Conservation (phyloP, 2,888 invertebrate genomes). For the Eulithis testata region DNA sequence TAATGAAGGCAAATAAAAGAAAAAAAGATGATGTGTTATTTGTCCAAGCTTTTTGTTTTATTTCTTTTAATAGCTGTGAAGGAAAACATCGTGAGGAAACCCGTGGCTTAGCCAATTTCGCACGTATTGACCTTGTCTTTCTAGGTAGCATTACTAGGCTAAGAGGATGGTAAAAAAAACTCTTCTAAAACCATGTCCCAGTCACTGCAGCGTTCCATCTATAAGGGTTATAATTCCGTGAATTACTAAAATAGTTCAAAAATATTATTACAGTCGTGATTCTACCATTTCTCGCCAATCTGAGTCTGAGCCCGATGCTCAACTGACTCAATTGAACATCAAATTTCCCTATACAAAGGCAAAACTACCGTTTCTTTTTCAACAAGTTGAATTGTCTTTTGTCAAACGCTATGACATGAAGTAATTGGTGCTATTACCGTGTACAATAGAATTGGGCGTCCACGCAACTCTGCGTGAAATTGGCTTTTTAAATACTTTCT, state of each 20-base stretch:
- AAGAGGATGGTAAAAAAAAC: too few species aligned
- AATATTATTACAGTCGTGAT: background rate
- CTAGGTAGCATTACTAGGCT: too few species aligned
- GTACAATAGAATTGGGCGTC: conserved; percentile 81
- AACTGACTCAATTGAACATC: conserved; percentile 25
- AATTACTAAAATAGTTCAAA: background rate
- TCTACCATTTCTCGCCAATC: background rate
- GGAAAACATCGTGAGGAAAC: too few species aligned
- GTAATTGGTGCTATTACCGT: conserved; percentile 74
- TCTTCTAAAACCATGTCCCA: background rate
- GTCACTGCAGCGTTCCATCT: background rate
- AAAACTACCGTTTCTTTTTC: conserved; percentile 29
- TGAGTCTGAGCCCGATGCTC: background rate
- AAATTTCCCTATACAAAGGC: conserved; percentile 19
- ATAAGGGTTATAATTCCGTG: too few species aligned
- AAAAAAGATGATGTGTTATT: too few species aligned
- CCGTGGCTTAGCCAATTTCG: too few species aligned
- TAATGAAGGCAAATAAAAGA: too few species aligned
- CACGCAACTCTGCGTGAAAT: conserved; percentile 75
- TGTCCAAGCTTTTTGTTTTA: too few species aligned
- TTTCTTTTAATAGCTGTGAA: too few species aligned
- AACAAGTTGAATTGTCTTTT: conserved; percentile 38
- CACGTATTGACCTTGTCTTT: too few species aligned
- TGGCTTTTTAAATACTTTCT: conserved; percentile 81
- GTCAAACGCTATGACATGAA: conserved; percentile 45